Base-by-base conservation (phyloP, 2,888 invertebrate species). In the Chrysolina haemoptera region DNA sequence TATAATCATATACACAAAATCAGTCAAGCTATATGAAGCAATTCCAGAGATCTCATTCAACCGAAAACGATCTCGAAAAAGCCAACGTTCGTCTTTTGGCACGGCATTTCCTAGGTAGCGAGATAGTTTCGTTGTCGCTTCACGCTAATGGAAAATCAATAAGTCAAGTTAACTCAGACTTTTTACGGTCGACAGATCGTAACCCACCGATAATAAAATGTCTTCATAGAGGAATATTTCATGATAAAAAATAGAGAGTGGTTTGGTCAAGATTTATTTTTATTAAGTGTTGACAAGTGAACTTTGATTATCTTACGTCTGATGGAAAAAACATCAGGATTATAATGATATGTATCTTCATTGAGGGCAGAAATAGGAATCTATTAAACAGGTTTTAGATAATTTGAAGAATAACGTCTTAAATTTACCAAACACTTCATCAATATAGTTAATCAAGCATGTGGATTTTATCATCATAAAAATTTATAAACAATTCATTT, bases 201-300 rank as follows among this genome's bases (percentile, higher is more conserved):
- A 27, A 41, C 35, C 66, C 50, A 66, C 27, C 66, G 48, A 35
- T 66, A 66, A 66, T 66, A 66, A 66, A 66, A 66, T 66, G 59
- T 59, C 59, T 59, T 59, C n/a, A 59, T n/a, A n/a, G 59, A 35
- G 59, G 35, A 59, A 59, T 16, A 59, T 59, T 59, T n/a, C 59
- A n/a, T 3, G 35, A 10, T 8, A 27, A 1, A 59, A 59, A 22
- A 59, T 22, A 6, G n/a, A 35, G 22, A 35, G 27, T 14, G 14
- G 4, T 22, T 4, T 2, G 3, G 35, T 10, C 6, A n/a, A 11
- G 59, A 27, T 35, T 59, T 22, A 59, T n/a, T 59, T 59, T 35
- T 16, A 59, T 59, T 27, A 0, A 11, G 16, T 59, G 35, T 6
- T n/a, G n/a, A 27, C 12, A 5, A 2, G 10, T 59, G 1, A 59